phyloP scores from a whole-genome alignment of 1,140 invertebrate genomes.

The Ectropis grisescens region DNA sequence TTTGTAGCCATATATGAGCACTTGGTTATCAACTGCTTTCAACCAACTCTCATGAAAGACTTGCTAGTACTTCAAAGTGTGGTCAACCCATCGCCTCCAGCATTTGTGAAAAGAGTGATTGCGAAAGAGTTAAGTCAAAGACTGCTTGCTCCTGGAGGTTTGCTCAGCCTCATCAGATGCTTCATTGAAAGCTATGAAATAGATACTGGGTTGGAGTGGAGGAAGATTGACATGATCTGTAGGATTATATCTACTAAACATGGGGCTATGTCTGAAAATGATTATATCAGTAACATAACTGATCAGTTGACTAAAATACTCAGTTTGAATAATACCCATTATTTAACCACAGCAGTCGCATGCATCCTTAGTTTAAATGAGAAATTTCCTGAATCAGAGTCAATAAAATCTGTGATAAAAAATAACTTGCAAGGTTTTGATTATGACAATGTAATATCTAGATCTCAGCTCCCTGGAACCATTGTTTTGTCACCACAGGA shows the following conservation, averaged over 20 bases:
- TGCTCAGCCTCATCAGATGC: conserved; percentile 72
- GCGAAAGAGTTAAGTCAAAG: conserved; percentile 72
- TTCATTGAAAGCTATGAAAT: conserved; percentile 73
- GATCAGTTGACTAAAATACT: conserved; percentile 66
- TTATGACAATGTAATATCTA: conserved; percentile 23
- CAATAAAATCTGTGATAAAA: conserved; percentile 42
- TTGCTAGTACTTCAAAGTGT: conserved; percentile 76
- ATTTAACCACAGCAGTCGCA: conserved; percentile 59
- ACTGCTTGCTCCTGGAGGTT: conserved; percentile 72
- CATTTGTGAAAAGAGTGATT: conserved; percentile 75
- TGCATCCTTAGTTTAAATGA: conserved; percentile 71
- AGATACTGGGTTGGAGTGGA: conserved; percentile 73
- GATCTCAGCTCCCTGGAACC: conserved; percentile 37
- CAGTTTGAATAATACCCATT: conserved; percentile 50
- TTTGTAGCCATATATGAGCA: conserved; percentile 69
- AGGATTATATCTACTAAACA: conserved; percentile 74
- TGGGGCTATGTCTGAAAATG: conserved; percentile 59
- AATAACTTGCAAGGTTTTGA: conserved; percentile 58
- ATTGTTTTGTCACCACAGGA: conserved; percentile 49
- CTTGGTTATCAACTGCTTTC: conserved; percentile 72
- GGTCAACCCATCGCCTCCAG: conserved; percentile 69
- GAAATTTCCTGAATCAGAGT: conserved; percentile 52
- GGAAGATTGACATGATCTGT: conserved; percentile 75
- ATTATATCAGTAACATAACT: conserved; percentile 69
- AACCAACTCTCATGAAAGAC: conserved; percentile 76